These are phyloP conservation scores for Pocota personata DNA, from an alignment of 2,888 invertebrate genomes.

Conservation along the genomic window DNA sequence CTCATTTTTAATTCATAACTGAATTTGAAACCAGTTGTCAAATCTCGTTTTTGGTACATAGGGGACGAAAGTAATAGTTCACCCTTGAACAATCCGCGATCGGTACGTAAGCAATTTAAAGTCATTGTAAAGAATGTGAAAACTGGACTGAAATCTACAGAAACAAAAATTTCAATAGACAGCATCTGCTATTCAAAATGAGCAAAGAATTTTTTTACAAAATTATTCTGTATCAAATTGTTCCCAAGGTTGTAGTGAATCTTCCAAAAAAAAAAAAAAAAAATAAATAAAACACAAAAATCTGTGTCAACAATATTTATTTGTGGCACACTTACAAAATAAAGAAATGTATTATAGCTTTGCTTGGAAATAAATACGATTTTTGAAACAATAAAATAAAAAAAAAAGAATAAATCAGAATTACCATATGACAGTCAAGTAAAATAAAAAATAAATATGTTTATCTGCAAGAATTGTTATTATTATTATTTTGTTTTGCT, in stretches of 20 bases:
- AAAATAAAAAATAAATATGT: not conserved
- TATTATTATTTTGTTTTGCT: not conserved
- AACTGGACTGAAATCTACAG: too few relatives aligned
- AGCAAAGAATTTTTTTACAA: not conserved
- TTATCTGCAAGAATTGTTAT: not conserved
- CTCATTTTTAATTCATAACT: too few relatives aligned
- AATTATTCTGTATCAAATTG: not conserved
- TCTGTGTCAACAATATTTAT: not conserved
- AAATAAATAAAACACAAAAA: not conserved
- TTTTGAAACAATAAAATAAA: not conserved
- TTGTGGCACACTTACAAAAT: not conserved
- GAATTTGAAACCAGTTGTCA: too few relatives aligned
- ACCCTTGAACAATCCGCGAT: too few relatives aligned
- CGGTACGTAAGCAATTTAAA: too few relatives aligned
- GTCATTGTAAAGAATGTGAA: too few relatives aligned
- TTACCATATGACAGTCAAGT: too few relatives aligned
- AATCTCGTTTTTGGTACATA: too few relatives aligned
- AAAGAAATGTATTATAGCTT: not conserved
- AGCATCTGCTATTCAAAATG: not conserved
- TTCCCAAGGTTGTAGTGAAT: not conserved
- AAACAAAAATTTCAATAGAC: not conserved
- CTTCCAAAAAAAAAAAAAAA: not conserved
- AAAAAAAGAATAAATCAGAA: not conserved
- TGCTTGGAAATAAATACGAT: not conserved
- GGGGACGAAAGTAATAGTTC: too few relatives aligned